phyloP scores from a whole-genome alignment of 2,113 vertebrate species.

The Lipophrys pholis region DNA sequence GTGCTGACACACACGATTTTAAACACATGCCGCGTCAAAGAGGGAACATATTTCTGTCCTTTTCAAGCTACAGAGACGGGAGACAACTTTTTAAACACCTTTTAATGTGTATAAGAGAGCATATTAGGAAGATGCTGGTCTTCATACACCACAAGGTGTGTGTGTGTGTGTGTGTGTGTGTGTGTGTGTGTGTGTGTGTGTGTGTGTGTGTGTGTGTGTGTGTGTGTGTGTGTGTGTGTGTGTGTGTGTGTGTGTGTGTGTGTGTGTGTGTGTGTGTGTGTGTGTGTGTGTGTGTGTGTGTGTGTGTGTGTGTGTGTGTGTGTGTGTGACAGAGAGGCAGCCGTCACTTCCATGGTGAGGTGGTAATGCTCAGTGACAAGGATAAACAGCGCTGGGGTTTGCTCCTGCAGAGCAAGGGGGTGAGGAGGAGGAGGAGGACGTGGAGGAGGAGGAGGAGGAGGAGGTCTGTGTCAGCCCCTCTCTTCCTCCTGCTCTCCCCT shows the following conservation, averaged over 20 bases:
- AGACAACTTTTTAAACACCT: background rate
- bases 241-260: slow-evolving; percentile 21
- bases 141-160: background rate
- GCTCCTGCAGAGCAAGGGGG: slow-evolving; percentile 64
- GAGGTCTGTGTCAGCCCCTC: slow-evolving; percentile 60
- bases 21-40: slow-evolving; percentile 9
- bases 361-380: slow-evolving; percentile 84
- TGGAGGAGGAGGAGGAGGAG: slow-evolving; percentile 24
- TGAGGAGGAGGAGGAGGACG: slow-evolving; percentile 31
- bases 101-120: no score
- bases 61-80: background rate
- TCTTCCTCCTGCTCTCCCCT: slow-evolving; percentile 73
- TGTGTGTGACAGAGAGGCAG: slow-evolving; percentile 50
- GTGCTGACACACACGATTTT: background rate
- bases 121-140: background rate
- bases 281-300: slow-evolving; percentile 32
- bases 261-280: slow-evolving; percentile 34
- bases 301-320: slow-evolving; percentile 43
- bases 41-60: background rate
- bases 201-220: slow-evolving; percentile 11
- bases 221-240: slow-evolving; percentile 4
- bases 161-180: no score
- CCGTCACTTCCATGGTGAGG: slow-evolving; percentile 65
- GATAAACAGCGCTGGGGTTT: slow-evolving; percentile 85
- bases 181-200: no score